A percentile compares a stretch with the other conserved stretches of the same genome.
Evolutionary conservation across 2,113 vertebrate genomes (phyloP).

Genomic region (Elephantulus edwardii): DNA sequence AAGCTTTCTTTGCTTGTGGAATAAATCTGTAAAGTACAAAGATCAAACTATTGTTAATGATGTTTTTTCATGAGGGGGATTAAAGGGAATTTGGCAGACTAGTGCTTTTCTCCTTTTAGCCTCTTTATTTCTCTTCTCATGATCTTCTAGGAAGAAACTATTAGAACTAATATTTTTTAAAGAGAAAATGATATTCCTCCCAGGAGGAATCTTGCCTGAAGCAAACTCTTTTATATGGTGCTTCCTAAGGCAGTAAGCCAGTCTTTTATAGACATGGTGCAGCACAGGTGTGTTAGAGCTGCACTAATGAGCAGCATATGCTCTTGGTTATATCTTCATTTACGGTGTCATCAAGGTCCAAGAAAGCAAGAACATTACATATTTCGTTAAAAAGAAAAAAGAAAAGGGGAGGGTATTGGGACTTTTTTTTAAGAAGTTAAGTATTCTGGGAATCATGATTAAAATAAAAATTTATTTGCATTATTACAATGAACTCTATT

Average conservation of each 20-base stretch:
- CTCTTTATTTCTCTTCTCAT: not conserved
- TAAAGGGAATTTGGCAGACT: slow-evolving; percentile 30
- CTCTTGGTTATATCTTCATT: slow-evolving; percentile 35
- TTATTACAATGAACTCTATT: not conserved
- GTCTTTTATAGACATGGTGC: slow-evolving; percentile 11
- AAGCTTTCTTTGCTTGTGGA: not conserved
- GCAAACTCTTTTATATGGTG: slow-evolving; percentile 36
- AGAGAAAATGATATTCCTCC: slow-evolving; percentile 45
- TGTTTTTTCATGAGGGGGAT: not conserved
- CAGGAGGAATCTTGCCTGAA: slow-evolving; percentile 44
- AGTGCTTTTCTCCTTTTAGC: not conserved
- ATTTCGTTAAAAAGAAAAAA: not conserved
- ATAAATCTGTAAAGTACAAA: slow-evolving; percentile 27
- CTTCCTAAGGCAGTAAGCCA: slow-evolving; percentile 45
- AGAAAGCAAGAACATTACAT: slow-evolving; percentile 26
- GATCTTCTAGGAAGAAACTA: slow-evolving; percentile 40
- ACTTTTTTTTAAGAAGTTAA: slow-evolving; percentile 36
- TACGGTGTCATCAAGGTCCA: slow-evolving; percentile 54
- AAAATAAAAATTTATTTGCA: slow-evolving; percentile 44
- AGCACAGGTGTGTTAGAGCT: slow-evolving; percentile 44
- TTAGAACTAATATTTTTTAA: slow-evolving; percentile 51
- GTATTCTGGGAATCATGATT: slow-evolving; percentile 29
- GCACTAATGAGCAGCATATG: slow-evolving; percentile 51
- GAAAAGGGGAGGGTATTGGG: not conserved
- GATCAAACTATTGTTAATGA: not conserved